These are phyloP conservation scores for Aphidoletes aphidimyza DNA, from an alignment of 2,888 invertebrate species.

Conservation along the genomic window DNA sequence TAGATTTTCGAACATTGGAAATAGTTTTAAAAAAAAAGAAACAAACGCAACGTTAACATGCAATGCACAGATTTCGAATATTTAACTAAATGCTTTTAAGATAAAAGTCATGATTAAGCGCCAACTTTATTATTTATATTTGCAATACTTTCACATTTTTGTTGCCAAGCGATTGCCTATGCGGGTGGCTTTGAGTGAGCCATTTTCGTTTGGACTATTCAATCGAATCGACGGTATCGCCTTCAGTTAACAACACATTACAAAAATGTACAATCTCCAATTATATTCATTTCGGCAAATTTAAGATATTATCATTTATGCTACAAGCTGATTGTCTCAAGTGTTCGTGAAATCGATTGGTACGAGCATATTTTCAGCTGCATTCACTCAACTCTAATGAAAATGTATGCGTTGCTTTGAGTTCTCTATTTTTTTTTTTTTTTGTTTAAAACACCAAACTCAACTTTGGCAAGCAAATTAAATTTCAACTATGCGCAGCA, in stretches of 20 bases:
- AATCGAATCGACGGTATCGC: too few relatives aligned
- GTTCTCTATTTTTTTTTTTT: neutral
- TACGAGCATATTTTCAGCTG: neutral
- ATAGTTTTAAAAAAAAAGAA: too few relatives aligned
- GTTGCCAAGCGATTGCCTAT: neutral
- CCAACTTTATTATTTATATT: too few relatives aligned
- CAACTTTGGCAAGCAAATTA: neutral
- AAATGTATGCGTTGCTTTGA: neutral
- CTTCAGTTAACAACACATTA: too few relatives aligned
- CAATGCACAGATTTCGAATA: neutral
- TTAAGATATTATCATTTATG: conserved; percentile 6
- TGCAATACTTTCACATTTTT: conserved; percentile 24
- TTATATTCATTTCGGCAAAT: neutral
- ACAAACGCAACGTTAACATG: neutral
- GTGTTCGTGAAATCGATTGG: neutral
- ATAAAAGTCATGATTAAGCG: neutral
- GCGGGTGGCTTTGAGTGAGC: neutral
- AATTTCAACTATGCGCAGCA: neutral
- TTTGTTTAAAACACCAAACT: neutral
- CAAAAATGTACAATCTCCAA: neutral
- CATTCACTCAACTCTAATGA: neutral
- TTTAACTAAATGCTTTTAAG: neutral
- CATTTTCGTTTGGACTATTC: neutral
- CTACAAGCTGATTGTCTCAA: neutral
- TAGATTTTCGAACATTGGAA: neutral